phyloP scores from a whole-genome alignment of 2,797 vertebrate species.

The Gymnothorax javanicus region DNA sequence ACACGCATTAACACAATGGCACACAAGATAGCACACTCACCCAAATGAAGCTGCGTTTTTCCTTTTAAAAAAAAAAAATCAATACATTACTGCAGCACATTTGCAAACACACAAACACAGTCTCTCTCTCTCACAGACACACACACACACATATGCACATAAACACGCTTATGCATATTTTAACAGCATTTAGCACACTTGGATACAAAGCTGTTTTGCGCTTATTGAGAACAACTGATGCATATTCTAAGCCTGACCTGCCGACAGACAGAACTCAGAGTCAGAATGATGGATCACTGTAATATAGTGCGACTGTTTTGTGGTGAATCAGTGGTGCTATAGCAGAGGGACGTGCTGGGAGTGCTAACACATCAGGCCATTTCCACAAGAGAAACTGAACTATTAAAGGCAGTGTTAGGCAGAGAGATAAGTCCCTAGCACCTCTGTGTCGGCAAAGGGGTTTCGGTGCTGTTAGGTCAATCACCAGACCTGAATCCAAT shows the following conservation, averaged over 20 bases:
- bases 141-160: slow-evolving; percentile 36
- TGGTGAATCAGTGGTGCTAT: neutral
- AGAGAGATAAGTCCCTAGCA: neutral
- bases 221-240: neutral
- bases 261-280: neutral
- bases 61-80: too few species aligned
- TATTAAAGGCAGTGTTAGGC: neutral
- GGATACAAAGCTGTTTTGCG: neutral
- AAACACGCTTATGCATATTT: neutral
- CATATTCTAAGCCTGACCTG: neutral
- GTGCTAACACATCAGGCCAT: neutral
- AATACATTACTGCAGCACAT: too few species aligned
- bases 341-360: neutral
- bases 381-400: neutral
- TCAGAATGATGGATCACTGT: neutral
- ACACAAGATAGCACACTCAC: neutral
- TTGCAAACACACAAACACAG: slow-evolving; percentile 19
- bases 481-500: too few species aligned
- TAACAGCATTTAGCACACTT: neutral
- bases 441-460: too few species aligned
- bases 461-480: too few species aligned
- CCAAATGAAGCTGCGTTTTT: too few species aligned
- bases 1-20: slow-evolving; percentile 33
- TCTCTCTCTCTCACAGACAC: slow-evolving; percentile 49
- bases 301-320: neutral